Base-by-base conservation (phyloP, 2,113 vertebrate genomes). In the human (Homo sapiens) region DNA sequence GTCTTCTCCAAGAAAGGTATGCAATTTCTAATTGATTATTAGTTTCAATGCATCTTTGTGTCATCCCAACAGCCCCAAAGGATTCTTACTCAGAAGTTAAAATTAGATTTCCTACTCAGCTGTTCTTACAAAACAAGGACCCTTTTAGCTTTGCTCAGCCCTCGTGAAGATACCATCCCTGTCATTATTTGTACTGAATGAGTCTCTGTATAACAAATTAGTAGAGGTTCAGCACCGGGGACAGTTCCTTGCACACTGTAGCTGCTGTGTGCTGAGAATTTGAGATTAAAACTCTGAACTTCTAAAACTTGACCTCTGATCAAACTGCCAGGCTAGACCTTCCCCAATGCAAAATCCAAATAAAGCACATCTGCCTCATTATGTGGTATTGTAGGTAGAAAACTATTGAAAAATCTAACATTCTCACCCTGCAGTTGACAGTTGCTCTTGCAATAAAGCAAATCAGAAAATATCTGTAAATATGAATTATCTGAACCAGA, bases 221-320 rank as follows among this genome's bases (percentile, higher is more conserved):
- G 40, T 25, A 70, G 89, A 68, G 66, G 11, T 90, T 84, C 75
- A 88, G 81, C 5, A 90, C 92, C 30, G 18, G 20, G 81, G 55
- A 93, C 40, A 89, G 40, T 66, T 84, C 61, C 48, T 92, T 76
- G 12, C 6, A 40, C 27, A 14, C 30, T 83, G 1, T 55, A 40
- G 52, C 66, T 57, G 11, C 75, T 90, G 3, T 76, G 23, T 83
- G 12, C 17, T 96, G 27, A 64, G 20, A 45, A 73, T 78, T 68
- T 88, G 57, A 88, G 25, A 73, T 93, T 92, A 80, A 32, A 88
- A 86, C 76, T 76, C 80, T 79, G 48, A 83, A 76, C 88, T 92
- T 79, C 43, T 96, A 61, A 96, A 94, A 23, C 35, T 64, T 92
- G 27, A 68, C 16, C 48, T 43, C 20, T 76, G 38, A 48, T 59